Evolutionary conservation across 2,888 invertebrate species (phyloP).

Genomic region (Aphidoletes aphidimyza): DNA sequence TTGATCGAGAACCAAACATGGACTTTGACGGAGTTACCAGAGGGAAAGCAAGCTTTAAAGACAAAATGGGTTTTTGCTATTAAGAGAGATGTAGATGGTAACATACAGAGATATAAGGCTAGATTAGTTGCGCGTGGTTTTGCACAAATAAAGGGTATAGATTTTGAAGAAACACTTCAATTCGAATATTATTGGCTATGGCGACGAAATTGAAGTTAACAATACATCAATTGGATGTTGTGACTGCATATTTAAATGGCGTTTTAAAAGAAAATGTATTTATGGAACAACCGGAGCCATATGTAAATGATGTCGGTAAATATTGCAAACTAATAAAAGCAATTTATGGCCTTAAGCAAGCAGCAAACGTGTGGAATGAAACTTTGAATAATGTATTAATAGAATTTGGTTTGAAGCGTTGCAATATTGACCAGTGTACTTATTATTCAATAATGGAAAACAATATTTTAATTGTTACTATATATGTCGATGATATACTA

Average conservation of each 20-base stretch:
- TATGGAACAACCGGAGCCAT: slow-evolving; percentile 51
- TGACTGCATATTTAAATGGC: slow-evolving; percentile 58
- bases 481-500: slow-evolving; percentile 57
- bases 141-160: slow-evolving; percentile 56
- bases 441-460: slow-evolving; percentile 55
- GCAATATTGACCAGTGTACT: slow-evolving; percentile 56
- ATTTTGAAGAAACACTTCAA: slow-evolving; percentile 58
- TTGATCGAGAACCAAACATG: neutral
- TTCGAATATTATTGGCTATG: slow-evolving; percentile 57
- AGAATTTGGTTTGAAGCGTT: slow-evolving; percentile 56
- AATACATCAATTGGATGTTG: slow-evolving; percentile 56
- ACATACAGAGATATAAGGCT: no score
- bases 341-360: slow-evolving; percentile 58
- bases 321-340: slow-evolving; percentile 58
- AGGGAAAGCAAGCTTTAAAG: neutral
- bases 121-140: no score
- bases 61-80: neutral
- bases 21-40: neutral
- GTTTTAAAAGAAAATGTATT: neutral
- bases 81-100: no score
- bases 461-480: slow-evolving; percentile 56
- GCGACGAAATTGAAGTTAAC: slow-evolving; percentile 56
- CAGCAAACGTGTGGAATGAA: slow-evolving; percentile 57
- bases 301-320: slow-evolving; percentile 56
- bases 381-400: slow-evolving; percentile 56